Evolutionary conservation across 2,888 invertebrate species (phyloP), one percentile per base, ranked within the genome.

Genomic region (Acanthosepion lycidas): DNA sequence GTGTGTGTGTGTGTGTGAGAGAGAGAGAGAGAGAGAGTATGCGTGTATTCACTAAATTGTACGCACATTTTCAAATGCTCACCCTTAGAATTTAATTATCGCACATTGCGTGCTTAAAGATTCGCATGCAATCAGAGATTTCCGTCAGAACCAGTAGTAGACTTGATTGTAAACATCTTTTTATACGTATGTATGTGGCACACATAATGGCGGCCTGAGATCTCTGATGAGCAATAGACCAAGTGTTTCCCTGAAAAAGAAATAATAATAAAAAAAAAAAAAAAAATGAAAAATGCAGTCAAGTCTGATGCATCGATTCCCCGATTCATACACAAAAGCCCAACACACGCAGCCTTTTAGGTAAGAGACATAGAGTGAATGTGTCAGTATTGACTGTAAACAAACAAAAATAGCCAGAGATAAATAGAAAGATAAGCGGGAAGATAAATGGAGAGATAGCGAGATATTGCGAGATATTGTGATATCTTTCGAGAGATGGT

Each of bases 381-480:
- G 78, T n/a, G 78, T 78, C 78, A 78, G 78, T 33, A 78, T 78
- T 78, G 78, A 78, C n/a, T n/a, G 78, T 78, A 78, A 78, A 78
- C 78, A 78, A 78, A 78, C 78, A 78, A 78, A 78, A 78, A 78
- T 78, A 78, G 78, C 78, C n/a, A 78, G n/a, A 78, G 78, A 78
- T 78, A 15, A 78, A 78, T 78, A 33, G 78, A n/a, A 33, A 78
- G 78, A 78, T 78, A 78, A 78, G 78, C 78, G 12, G n/a, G 18
- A n/a, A 78, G 78, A 78, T 78, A 78, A 78, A 78, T 78, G 78
- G 78, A n/a, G n/a, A 78, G 78, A 78, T 78, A 78, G n/a, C n/a
- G 78, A 15, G 78, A 78, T 78, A 33, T 78, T 33, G 78, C 78
- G 78, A 78, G 78, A 78, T 78, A n/a, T 78, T 78, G n/a, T n/a